Base-by-base conservation (phyloP, 2,888 invertebrate species). In the Nomada lathburiana region DNA sequence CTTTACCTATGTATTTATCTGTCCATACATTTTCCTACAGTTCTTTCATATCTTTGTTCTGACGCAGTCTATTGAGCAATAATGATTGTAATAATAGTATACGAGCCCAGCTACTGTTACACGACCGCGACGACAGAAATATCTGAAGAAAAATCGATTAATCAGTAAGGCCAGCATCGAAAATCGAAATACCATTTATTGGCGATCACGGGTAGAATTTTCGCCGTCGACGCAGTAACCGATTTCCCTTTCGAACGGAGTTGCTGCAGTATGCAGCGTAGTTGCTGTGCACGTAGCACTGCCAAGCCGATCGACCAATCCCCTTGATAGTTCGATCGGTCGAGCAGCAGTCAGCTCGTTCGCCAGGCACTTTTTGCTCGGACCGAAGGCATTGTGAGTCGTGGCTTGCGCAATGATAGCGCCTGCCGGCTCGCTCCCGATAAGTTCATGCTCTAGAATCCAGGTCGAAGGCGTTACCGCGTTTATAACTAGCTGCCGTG, bases 361-460 rank as follows among this genome's bases (percentile, higher is more conserved):
- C 73, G 76, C 84, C 82, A 76, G 65, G 79, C 78, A 87, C 84
- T 87, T 89, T 89, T 89, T 89, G 76, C 83, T 72, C 72, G 73
- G 81, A 82, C 79, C 78, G 87, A 86, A 89, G 89, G 89, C 89
- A 90, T 90, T 91, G 91, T 91, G 89, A 89, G 89, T 88, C 88
- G 85, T 82, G 77, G 89, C 76, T 92, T 91, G 92, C 92, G 91
- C 92, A 92, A 92, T 91, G 86, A 87, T 87, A 89, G 90, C 88
- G 86, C 87, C 86, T 87, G 76, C 84, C 85, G 78, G 79, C 83
- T 83, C 84, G 84, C 90, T 91, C 92, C 92, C 90, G 90, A 92
- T 92, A 92, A 92, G 92, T 92, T 92, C 92, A 92, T 92, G 92
- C 92, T 91, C 90, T 89, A 92, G 92, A 92, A 92, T 92, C 91